Evolutionary conservation across 2,113 vertebrate genomes (phyloP).

Genomic region (Cavia porcellus): DNA sequence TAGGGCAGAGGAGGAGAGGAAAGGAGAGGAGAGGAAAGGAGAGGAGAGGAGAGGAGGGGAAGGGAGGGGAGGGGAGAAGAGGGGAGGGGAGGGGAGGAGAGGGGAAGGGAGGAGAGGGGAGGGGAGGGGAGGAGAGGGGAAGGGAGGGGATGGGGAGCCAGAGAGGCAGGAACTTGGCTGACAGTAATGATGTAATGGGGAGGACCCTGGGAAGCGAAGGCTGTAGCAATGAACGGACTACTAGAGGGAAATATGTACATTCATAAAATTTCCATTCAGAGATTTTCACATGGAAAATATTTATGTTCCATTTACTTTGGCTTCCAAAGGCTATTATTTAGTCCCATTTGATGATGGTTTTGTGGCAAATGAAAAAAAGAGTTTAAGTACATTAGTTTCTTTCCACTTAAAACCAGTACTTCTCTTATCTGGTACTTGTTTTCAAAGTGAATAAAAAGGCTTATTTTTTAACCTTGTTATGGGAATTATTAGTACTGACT

Average conservation of each 20-base stretch:
- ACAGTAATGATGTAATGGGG: too few species aligned
- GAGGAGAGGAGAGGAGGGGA: background rate
- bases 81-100: background rate
- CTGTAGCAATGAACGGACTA: background rate
- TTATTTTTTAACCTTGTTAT: background rate
- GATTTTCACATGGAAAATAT: background rate
- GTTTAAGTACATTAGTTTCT: background rate
- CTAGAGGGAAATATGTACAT: background rate
- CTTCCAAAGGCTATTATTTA: background rate
- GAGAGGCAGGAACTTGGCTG: background rate
- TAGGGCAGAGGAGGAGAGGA: background rate
- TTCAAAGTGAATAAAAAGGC: background rate
- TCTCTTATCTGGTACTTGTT: background rate
- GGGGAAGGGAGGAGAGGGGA: background rate
- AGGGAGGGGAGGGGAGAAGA: background rate
- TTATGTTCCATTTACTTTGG: constrained; percentile 34
- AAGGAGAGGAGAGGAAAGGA: background rate
- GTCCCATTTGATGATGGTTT: background rate
- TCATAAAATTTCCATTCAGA: background rate
- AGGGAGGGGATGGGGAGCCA: background rate
- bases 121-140: background rate
- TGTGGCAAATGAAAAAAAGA: background rate
- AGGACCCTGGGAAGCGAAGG: background rate
- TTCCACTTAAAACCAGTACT: constrained; percentile 35
- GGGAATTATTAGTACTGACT: background rate